phyloP scores from a whole-genome alignment of 2,113 vertebrate genomes.

The Pollachius pollachius region DNA sequence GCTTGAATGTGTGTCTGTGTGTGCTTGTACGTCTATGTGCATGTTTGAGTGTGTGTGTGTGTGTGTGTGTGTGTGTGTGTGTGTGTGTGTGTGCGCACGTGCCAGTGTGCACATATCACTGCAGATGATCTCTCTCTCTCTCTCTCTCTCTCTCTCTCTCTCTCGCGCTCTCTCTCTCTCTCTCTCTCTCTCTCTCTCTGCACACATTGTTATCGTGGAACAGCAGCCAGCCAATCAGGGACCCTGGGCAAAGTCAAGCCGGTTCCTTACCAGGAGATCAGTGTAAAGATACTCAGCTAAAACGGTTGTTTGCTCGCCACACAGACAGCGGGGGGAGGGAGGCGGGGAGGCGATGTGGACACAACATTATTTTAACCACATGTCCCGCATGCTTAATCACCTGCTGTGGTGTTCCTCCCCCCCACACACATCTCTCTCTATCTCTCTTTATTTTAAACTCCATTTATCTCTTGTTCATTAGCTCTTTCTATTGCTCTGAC shows the following conservation, averaged over 20 bases:
- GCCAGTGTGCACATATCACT: too few relatives aligned
- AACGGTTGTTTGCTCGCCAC: slow-evolving; percentile 52
- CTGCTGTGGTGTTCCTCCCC: not conserved
- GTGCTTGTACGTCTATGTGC: too few relatives aligned
- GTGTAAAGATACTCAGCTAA: slow-evolving; percentile 53
- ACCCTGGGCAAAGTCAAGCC: slow-evolving; percentile 54
- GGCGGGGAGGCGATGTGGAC: not conserved
- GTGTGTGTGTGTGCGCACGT: too few relatives aligned
- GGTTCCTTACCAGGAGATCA: slow-evolving; percentile 59
- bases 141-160: not conserved
- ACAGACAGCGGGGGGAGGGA: slow-evolving; percentile 17
- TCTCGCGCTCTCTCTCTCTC: not conserved
- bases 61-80: too few relatives aligned
- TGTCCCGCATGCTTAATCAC: too few relatives aligned
- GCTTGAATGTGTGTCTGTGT: too few relatives aligned
- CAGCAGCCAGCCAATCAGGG: slow-evolving; percentile 49
- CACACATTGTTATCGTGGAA: slow-evolving; percentile 49
- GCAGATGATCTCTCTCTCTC: too few relatives aligned
- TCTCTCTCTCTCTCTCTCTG: slow-evolving; percentile 28
- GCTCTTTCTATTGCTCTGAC: not conserved
- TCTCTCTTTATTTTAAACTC: not conserved
- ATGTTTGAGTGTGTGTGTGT: too few relatives aligned
- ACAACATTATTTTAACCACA: too few relatives aligned
- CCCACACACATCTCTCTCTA: not conserved
- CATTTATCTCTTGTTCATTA: slow-evolving; percentile 1